Evolutionary conservation across 2,888 invertebrate species (phyloP), one percentile per base, ranked within the genome.

Genomic region (Colletes collaris): DNA sequence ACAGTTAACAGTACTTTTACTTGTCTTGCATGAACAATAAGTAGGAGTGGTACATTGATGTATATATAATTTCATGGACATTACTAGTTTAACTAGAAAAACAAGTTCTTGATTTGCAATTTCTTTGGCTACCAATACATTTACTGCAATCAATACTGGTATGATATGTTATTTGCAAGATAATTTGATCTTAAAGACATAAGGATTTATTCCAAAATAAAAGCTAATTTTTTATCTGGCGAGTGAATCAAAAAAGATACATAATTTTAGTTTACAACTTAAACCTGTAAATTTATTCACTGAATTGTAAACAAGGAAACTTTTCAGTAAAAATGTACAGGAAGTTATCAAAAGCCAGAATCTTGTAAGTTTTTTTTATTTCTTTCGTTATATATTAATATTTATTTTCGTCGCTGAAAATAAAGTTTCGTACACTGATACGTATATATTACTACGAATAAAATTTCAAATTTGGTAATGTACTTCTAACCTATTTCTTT

Each of bases 51-150:
- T 79, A 68, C 58, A 67, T 73, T 80, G 63, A 79, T 79, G 83
- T 76, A 84, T 84, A 79, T 86, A 85, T 86, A 88, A 86, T 86
- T 87, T 86, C 88, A 89, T 88, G 86, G 85, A 88, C 88, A 59
- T 87, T 86, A 76, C 83, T 75, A 69, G 75, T 76, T 77, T 72
- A 86, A 86, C 84, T 82, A 88, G 89, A 82, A 89, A 89, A 88
- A 89, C 88, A 86, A 88, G 88, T 88, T 86, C 80, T 79, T 79
- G 82, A 82, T 88, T 88, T 86, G 72, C 83, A 88, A 72, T 84
- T 65, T 82, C 77, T 72, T 71, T 68, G 50, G 65, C 50, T 77
- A 63, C 59, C 66, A 79, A 75, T 65, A 55, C 68, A 62, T 63
- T 73, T 62, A 72, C 46, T 7, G 35, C 10, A 55, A 65, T 46